Evolutionary conservation across 2,888 invertebrate genomes (phyloP), one percentile per base, ranked within the genome.

Genomic region (Scelioninae gen. 1): DNA sequence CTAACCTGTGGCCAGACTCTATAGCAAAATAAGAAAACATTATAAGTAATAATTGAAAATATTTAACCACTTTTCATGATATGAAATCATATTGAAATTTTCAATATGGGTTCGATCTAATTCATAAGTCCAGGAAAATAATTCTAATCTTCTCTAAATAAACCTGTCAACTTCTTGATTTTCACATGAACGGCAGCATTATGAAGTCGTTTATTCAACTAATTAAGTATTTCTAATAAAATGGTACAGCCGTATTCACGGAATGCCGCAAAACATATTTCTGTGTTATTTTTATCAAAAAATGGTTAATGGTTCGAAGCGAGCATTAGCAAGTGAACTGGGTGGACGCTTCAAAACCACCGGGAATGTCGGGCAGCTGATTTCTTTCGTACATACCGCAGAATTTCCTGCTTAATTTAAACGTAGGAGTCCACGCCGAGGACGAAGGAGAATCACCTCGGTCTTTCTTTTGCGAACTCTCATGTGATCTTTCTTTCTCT

Each of bases 1-100:
- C 93, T 94, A 94, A 93, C 93, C 93, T 94, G 93, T 95, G 95
- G 93, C 95, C 95, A 93, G 95, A 96, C 95, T 96, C 96, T 96
- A 94, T 0, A 94, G 94, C 84, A 85, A 79, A 83, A 74, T 34
- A 34, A 34, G 3, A 40, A 34, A 34, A 23, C 23, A 23, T 23
- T 23, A 2, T 6, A 1, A 34, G 1, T 34, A 34, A 34, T 6
- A 34, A 9, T 4, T 9, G 1, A 9, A 34, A 10, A 34, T 4
- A 34, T n/a, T n/a, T 34, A 34, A 34, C 5, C 7, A 34, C 5
- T 23, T 23, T 23, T 4, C n/a, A n/a, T n/a, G n/a, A n/a, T n/a
- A n/a, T n/a, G n/a, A n/a, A 23, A 23, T 23, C 23, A 23, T 23
- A 23, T 23, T 23, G 4, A 23, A 23, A 23, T 23, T 23, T 4